Conservation (phyloP, 2,797 vertebrate species). For the Smutsia temminckii region DNA sequence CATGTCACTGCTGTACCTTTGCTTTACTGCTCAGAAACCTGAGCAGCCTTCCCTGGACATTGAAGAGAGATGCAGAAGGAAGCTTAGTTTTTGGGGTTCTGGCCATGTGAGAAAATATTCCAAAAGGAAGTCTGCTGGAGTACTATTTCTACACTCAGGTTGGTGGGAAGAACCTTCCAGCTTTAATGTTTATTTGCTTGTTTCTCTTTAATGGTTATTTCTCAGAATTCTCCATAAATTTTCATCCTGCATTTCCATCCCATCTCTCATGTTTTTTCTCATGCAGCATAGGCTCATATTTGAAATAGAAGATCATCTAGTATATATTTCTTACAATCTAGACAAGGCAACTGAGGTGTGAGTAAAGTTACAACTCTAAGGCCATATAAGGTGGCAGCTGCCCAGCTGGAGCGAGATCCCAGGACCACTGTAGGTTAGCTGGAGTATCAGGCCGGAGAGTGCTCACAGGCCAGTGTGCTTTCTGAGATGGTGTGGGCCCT, state of each 20-base stretch:
- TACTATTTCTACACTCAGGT: neutral
- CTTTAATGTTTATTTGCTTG: neutral
- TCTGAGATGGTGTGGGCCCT: neutral
- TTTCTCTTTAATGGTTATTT: neutral
- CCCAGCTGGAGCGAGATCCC: neutral
- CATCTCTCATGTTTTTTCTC: neutral
- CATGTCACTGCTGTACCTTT: neutral
- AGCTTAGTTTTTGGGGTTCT: neutral
- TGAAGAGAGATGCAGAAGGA: too few relatives aligned
- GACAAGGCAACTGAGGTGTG: neutral
- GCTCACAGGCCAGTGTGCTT: neutral
- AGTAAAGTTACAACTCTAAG: neutral
- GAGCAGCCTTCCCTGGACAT: neutral
- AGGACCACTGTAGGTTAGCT: neutral
- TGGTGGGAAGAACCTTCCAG: neutral
- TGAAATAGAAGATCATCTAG: neutral
- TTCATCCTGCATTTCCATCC: too few relatives aligned
- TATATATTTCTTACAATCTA: neutral
- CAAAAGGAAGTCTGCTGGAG: neutral
- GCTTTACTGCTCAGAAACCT: neutral
- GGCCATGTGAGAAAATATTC: neutral
- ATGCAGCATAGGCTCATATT: neutral
- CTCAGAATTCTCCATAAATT: neutral
- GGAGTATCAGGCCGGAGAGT: neutral
- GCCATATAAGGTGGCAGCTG: neutral